Conservation (phyloP, 2,797 vertebrate genomes). For the Enoplosus armatus region DNA sequence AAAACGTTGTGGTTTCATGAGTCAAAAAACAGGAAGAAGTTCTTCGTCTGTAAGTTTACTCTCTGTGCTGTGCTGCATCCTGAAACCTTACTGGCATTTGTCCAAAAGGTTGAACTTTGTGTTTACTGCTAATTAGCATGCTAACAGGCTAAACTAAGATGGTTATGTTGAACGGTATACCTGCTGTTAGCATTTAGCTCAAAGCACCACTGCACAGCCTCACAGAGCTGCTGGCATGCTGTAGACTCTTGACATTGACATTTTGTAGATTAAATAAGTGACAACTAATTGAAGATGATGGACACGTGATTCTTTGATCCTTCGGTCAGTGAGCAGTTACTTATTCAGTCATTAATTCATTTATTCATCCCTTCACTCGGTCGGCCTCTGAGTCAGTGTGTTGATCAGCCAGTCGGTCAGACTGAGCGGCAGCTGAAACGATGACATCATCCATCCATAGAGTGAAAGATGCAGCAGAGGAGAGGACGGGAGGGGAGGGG, state of each 20-base stretch:
- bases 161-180: no score
- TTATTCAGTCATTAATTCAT: background rate
- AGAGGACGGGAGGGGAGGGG: slow-evolving; percentile 62
- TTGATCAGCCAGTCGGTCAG: slow-evolving; percentile 5
- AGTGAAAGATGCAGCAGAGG: slow-evolving; percentile 69
- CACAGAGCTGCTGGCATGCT: background rate
- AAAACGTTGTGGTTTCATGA: no score
- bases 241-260: no score
- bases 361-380: background rate
- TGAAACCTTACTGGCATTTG: no score
- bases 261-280: background rate
- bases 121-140: background rate
- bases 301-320: background rate
- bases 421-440: slow-evolving; percentile 45
- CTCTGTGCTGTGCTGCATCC: no score
- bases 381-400: background rate
- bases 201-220: background rate
- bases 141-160: no score
- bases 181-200: background rate
- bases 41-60: no score
- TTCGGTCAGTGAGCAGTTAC: background rate
- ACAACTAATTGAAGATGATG: background rate
- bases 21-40: no score
- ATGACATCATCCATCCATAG: slow-evolving; percentile 77
- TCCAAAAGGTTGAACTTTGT: background rate